Conservation (phyloP, 1,140 invertebrate species). For the Platorchestia sp. region DNA sequence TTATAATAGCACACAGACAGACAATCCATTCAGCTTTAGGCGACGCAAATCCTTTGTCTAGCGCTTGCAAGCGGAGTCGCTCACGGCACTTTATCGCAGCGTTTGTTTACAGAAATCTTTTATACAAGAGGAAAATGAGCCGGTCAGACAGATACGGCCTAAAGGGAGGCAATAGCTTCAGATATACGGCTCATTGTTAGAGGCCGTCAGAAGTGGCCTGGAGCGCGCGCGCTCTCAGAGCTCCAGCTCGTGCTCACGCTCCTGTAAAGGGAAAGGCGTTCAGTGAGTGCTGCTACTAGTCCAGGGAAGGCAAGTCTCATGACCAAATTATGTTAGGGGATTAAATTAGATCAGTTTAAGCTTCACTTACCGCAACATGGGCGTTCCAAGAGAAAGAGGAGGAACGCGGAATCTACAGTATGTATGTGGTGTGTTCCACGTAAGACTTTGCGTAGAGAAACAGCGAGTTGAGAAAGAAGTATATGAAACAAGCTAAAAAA, state of each 20-base stretch:
- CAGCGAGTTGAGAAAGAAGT: too few species aligned
- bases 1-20: background rate
- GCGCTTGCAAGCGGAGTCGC: background rate
- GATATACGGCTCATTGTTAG: slow-evolving; percentile 11
- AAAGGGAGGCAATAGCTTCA: slow-evolving; percentile 40
- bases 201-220: background rate
- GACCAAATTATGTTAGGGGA: background rate
- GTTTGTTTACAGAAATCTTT: slow-evolving; percentile 1
- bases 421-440: too few species aligned
- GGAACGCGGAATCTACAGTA: too few species aligned
- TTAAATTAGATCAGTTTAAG: too few species aligned
- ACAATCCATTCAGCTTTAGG: slow-evolving; percentile 15
- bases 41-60: slow-evolving; percentile 25
- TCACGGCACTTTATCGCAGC: background rate
- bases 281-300: background rate
- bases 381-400: too few species aligned
- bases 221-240: background rate
- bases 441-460: too few species aligned
- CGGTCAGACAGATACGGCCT: slow-evolving; percentile 19
- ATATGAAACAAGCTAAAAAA: too few species aligned
- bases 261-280: background rate
- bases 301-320: background rate
- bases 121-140: slow-evolving; percentile 22
- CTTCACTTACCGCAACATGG: too few species aligned
- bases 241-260: background rate